phyloP scores from a whole-genome alignment of 1,140 invertebrate species.

The Magallana angulata region DNA sequence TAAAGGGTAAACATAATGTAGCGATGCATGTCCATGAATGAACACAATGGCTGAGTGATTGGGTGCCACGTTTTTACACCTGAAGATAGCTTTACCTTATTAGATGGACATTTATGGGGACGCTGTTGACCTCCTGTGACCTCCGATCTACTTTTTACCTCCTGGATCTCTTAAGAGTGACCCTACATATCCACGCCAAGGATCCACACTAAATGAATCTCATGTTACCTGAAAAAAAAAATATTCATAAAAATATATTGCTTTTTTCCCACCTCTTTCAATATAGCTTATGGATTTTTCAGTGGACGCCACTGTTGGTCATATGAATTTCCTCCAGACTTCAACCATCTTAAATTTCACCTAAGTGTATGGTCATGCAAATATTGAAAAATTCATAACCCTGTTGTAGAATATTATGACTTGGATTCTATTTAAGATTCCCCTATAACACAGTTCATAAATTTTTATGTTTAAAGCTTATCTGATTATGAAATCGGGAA shows the following conservation, averaged over 20 bases:
- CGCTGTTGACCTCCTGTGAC: neutral
- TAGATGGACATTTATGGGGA: constrained; percentile 20
- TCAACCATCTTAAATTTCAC: constrained; percentile 21
- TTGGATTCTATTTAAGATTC: neutral
- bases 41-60: constrained; percentile 9
- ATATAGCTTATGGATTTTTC: neutral
- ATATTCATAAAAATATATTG: constrained; percentile 30
- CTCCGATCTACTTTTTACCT: neutral
- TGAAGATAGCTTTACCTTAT: constrained; percentile 4
- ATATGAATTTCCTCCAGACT: neutral
- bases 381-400: constrained; percentile 25
- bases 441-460: constrained; percentile 4
- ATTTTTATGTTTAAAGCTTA: neutral
- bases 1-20: neutral
- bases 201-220: neutral
- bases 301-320: neutral
- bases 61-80: constrained; percentile 12
- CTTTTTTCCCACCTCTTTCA: neutral
- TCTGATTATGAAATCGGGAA: neutral
- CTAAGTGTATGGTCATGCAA: constrained; percentile 2
- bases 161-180: neutral
- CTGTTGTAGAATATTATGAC: constrained; percentile 5
- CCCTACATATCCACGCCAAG: neutral
- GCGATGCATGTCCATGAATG: constrained; percentile 9
- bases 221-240: constrained; percentile 19